A percentile compares a stretch with the other conserved stretches of the same genome.
phyloP scores from a whole-genome alignment of 2,113 vertebrate species.

The Egretta garzetta region DNA sequence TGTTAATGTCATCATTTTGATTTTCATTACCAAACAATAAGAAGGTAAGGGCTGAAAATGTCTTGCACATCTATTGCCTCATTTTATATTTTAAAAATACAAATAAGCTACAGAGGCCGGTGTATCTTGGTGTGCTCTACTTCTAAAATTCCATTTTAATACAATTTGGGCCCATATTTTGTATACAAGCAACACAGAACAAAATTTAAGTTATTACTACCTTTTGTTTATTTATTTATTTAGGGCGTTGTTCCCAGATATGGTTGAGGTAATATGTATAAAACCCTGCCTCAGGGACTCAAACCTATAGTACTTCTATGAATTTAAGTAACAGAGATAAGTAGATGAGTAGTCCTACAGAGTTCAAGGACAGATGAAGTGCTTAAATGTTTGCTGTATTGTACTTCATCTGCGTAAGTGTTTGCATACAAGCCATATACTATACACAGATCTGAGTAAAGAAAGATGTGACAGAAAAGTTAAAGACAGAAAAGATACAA shows the following conservation, averaged over 20 bases:
- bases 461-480: neutral
- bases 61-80: neutral
- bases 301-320: neutral
- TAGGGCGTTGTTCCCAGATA: neutral
- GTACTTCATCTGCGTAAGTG: neutral
- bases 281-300: neutral
- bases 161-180: neutral
- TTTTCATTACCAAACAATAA: slow-evolving; percentile 28
- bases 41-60: neutral
- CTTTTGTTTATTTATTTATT: neutral
- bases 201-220: neutral
- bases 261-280: neutral
- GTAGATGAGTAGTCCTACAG: neutral
- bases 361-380: neutral
- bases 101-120: neutral
- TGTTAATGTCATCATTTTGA: neutral
- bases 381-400: neutral
- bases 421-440: neutral
- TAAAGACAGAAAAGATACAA: neutral
- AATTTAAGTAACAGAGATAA: neutral
- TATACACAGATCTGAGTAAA: neutral
- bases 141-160: neutral
- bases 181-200: neutral
- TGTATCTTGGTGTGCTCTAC: neutral
- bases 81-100: neutral